Base-by-base conservation (phyloP, 2,888 invertebrate species). In the Dryadula phaetusa region DNA sequence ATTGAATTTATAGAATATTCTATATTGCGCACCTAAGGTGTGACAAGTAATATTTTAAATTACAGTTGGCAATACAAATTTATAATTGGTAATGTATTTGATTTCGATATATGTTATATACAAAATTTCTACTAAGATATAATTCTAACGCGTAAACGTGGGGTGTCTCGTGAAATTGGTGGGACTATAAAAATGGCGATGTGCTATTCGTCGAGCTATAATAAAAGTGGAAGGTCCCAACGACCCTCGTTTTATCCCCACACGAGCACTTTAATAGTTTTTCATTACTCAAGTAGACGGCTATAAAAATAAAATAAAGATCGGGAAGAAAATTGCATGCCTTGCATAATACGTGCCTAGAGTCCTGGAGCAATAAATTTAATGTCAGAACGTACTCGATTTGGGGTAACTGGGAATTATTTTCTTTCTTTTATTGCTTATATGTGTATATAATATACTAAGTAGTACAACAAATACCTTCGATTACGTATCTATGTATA, bases 231-330 rank as follows among this genome's bases (percentile, higher is more conserved):
- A 87, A 87, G 88, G 88, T 85, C 83, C 85, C 84, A 81, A 84
- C 88, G 83, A 86, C 89, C 88, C 88, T 82, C 83, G 83, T 76
- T 83, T 84, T 83, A 87, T 87, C 85, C 87, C 88, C 90, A 83
- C 84, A 80, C 88, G 82, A 83, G 72, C 81, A 85, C 79, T 90
- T 91, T 91, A 87, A 91, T 91, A 88, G 90, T 90, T 90, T 90
- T 91, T 91, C 91, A 91, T 91, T 91, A 91, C 90, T 90, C 89
- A 89, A 91, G 90, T 90, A 90, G 90, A 90, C 82, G 84, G 76
- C 80, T 83, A 88, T 90, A 91, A 90, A 90, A 86, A 76, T 77
- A 77, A 79, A 80, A 89, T 89, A 88, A 88, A 88, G 79, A 84
- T 84, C 77, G 83, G 82, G 79, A 87, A 86, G 90, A 90, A 90